Percentiles rank a stretch among this genome's conserved stretches.
Evolutionary conservation across 2,113 vertebrate species (phyloP).

Genomic region (Sebastes fasciatus): DNA sequence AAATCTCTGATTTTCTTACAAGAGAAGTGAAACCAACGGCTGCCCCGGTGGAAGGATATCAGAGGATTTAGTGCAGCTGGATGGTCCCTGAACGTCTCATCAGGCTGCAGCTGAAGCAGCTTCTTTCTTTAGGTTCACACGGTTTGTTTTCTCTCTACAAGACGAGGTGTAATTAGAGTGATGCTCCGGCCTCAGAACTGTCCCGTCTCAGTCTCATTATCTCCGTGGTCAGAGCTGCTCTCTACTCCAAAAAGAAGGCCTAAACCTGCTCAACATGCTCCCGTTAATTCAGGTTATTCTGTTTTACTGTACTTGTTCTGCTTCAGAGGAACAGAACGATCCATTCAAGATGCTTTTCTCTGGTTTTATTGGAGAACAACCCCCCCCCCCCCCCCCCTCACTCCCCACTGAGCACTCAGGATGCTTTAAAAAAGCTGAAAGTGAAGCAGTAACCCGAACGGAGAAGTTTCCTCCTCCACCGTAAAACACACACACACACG

Average conservation of each 20-base stretch:
- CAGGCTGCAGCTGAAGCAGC: neutral
- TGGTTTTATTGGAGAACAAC: constrained; percentile 45
- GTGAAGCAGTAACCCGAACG: constrained; percentile 45
- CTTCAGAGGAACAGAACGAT: neutral
- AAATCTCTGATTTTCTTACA: neutral
- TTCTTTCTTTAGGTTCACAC: neutral
- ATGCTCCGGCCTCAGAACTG: neutral
- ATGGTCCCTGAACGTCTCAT: neutral
- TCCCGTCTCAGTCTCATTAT: constrained; percentile 18
- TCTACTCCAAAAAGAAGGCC: neutral
- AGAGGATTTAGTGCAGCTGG: too few species aligned
- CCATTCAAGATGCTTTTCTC: constrained; percentile 42
- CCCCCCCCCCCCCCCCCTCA: neutral
- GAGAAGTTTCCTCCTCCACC: constrained; percentile 56
- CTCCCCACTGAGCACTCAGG: constrained; percentile 56
- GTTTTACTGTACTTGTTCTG: neutral
- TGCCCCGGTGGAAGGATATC: neutral
- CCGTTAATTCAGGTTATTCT: neutral
- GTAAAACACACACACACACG: constrained; percentile 43
- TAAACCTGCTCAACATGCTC: neutral
- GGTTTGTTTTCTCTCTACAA: constrained; percentile 12
- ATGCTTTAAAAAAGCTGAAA: constrained; percentile 67
- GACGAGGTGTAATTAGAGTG: constrained; percentile 9
- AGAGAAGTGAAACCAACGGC: neutral
- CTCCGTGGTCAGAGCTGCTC: constrained; percentile 36